These are phyloP conservation scores for Saturnia pavonia DNA, from an alignment of 2,888 invertebrate genomes.

Conservation along the genomic window DNA sequence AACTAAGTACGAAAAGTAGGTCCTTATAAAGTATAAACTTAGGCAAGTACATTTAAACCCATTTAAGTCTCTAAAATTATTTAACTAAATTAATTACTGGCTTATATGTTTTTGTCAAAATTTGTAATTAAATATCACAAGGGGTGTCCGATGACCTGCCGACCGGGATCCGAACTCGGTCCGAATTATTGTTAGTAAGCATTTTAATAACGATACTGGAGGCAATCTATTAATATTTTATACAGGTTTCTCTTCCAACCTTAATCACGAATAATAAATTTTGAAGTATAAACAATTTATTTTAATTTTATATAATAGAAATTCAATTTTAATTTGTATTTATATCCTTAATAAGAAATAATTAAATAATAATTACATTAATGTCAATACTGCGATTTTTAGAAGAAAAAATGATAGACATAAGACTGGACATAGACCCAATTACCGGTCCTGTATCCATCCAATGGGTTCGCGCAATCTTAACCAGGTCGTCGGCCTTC, in stretches of 20 bases:
- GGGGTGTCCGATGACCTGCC: conserved; percentile 11
- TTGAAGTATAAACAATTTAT: not conserved
- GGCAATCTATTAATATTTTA: not conserved
- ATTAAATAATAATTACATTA: too few relatives aligned
- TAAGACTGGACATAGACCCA: too few relatives aligned
- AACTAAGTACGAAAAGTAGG: not conserved
- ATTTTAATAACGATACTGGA: conserved; percentile 1
- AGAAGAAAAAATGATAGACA: too few relatives aligned
- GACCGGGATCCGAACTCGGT: not conserved
- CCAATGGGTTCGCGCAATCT: too few relatives aligned
- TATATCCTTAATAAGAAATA: too few relatives aligned
- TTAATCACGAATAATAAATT: not conserved
- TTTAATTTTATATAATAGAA: not conserved
- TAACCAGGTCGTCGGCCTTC: too few relatives aligned
- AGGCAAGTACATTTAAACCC: not conserved
- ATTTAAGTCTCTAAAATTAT: too few relatives aligned
- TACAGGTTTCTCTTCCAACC: not conserved
- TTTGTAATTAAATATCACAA: conserved; percentile 19
- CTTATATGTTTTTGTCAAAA: conserved; percentile 18
- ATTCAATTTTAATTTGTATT: too few relatives aligned
- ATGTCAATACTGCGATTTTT: too few relatives aligned
- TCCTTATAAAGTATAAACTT: not conserved
- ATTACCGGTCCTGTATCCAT: too few relatives aligned
- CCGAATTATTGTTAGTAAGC: conserved; percentile 12
- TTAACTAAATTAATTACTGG: not conserved